These are phyloP conservation scores for Leptoteleia sp. DNA, from an alignment of 1,140 invertebrate genomes.

Conservation along the genomic window DNA sequence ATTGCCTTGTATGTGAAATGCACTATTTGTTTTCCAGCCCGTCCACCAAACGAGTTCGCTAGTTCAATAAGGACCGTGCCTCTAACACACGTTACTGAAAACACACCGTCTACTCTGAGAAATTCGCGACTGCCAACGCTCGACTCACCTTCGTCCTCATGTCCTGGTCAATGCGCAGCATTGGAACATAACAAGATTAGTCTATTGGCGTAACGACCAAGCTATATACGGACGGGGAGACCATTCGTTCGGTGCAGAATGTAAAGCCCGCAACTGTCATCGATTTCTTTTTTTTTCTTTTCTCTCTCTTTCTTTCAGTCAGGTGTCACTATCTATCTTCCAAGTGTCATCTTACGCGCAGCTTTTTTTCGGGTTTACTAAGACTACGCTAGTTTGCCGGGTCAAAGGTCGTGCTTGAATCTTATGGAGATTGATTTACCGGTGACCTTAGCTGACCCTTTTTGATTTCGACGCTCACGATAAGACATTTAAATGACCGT, in stretches of 20 bases:
- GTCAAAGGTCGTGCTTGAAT: no score
- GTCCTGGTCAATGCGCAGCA: slow-evolving; percentile 80
- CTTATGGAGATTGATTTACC: no score
- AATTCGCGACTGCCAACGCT: slow-evolving; percentile 53
- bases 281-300: slow-evolving; percentile 37
- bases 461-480: no score
- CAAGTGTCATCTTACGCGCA: neutral
- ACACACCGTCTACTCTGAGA: slow-evolving; percentile 38
- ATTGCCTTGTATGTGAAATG: neutral
- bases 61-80: slow-evolving; percentile 35
- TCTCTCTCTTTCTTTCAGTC: neutral
- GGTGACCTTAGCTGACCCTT: no score
- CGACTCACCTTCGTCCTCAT: slow-evolving; percentile 84
- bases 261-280: slow-evolving; percentile 53
- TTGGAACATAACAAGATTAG: slow-evolving; percentile 76
- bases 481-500: no score
- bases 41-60: slow-evolving; percentile 25
- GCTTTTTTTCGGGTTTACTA: no score
- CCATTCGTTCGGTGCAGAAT: slow-evolving; percentile 20
- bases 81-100: slow-evolving; percentile 32
- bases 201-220: slow-evolving; percentile 62
- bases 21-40: slow-evolving; percentile 10
- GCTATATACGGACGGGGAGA: slow-evolving; percentile 39
- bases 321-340: slow-evolving; percentile 13
- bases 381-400: no score